phyloP scores from a whole-genome alignment of 2,113 vertebrate species.

The Hypanus sabinus region DNA sequence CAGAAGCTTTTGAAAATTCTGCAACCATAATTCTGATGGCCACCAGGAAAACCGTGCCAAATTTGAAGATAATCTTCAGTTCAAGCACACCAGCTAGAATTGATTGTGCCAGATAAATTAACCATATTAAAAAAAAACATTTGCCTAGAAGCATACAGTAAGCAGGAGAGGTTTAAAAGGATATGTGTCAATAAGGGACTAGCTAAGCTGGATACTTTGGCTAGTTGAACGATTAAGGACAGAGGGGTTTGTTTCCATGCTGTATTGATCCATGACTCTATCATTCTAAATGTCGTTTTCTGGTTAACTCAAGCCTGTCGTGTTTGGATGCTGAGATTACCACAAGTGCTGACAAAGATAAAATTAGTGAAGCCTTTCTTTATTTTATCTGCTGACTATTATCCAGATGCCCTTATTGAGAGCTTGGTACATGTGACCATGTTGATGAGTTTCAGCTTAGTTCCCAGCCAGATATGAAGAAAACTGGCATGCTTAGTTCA shows the following conservation, averaged over 20 bases:
- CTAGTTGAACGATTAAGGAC: no score
- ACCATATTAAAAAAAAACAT: no score
- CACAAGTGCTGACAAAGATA: neutral
- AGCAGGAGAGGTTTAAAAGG: no score
- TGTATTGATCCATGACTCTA: no score
- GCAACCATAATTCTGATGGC: neutral
- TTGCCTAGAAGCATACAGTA: no score
- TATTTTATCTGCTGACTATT: neutral
- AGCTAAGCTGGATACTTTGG: no score
- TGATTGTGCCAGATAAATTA: no score
- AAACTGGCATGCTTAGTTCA: neutral
- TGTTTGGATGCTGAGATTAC: neutral
- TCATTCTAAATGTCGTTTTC: neutral
- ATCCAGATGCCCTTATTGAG: neutral
- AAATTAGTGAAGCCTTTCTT: neutral
- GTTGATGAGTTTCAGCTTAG: neutral
- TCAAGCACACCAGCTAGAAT: neutral
- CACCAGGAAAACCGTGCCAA: neutral
- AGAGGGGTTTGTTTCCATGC: no score
- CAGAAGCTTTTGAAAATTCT: neutral
- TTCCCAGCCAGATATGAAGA: neutral
- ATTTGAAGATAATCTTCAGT: neutral
- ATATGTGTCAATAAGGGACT: no score
- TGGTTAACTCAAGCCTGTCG: neutral
- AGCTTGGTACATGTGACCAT: neutral